Evolutionary conservation across 2,888 invertebrate species (phyloP), one percentile per base, ranked within the genome.

Genomic region (Coleophora flavipennella): DNA sequence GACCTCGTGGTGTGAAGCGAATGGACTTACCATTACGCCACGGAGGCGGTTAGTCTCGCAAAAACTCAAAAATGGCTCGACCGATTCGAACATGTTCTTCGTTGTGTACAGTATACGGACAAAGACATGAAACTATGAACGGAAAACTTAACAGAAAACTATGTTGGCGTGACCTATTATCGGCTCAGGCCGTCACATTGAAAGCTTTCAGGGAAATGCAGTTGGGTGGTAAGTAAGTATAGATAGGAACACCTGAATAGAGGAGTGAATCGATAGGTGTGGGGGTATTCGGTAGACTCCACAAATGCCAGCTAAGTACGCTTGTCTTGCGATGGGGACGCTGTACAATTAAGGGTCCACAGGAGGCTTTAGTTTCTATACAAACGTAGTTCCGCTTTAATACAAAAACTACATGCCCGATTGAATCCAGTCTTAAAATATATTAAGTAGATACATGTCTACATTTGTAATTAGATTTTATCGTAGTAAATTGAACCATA

Each of bases 231-330:
- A 55, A 49, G 45, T 38, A n/a, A n/a, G n/a, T n/a, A n/a, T n/a
- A n/a, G n/a, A 49, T 41, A 45, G 48, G 47, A 46, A 56, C 48
- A 42, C 50, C 47, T 57, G 20, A 57, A 58, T 46, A 53, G 51
- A 67, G 60, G 66, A 69, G n/a, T n/a, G n/a, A 79, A 78, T 78
- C 78, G 71, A 77, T 77, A 75, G 62, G 56, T 54, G 54, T 49
- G 47, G n/a, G 12, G 35, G n/a, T 35, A 39, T 31, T 31, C 35
- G 35, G 12, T 27, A 13, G 25, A 14, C 29, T 36, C 31, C 12
- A 12, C 26, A 8, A 29, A 11, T 31, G 31, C 13, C 20, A 20
- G 20, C 20, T 20, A 20, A 3, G 20, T n/a, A n/a, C 7, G 31
- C n/a, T n/a, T n/a, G 31, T n/a, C 13, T 9, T 31, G 11, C 13